Conservation (phyloP, 2,113 vertebrate species). For the Arothron firmamentum region DNA sequence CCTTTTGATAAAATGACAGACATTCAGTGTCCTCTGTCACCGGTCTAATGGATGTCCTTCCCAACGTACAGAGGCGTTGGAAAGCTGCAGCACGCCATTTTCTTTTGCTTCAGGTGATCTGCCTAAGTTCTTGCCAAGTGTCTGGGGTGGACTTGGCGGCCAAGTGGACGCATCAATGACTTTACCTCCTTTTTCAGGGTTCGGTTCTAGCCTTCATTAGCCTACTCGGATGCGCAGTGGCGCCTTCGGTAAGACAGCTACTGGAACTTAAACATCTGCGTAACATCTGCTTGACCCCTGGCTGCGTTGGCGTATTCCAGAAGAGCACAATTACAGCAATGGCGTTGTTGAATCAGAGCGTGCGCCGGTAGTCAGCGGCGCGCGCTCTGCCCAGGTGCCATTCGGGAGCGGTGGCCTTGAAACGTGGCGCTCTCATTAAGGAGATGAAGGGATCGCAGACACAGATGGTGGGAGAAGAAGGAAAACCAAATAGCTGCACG, state of each 20-base stretch:
- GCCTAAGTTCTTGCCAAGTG: too few relatives aligned
- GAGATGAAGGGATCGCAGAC: conserved; percentile 52
- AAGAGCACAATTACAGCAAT: neutral
- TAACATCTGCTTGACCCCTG: too few relatives aligned
- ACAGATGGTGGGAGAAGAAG: conserved; percentile 54
- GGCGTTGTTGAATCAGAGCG: conserved; percentile 6
- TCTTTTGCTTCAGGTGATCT: too few relatives aligned
- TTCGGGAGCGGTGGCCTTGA: conserved; percentile 40
- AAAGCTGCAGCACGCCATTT: too few relatives aligned
- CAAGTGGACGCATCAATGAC: too few relatives aligned
- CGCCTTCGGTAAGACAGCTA: too few relatives aligned
- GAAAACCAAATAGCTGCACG: conserved; percentile 40
- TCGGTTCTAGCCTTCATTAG: too few relatives aligned
- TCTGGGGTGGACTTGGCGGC: too few relatives aligned
- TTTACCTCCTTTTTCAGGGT: too few relatives aligned
- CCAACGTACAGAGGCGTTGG: too few relatives aligned
- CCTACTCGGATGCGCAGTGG: too few relatives aligned
- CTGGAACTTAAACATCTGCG: too few relatives aligned
- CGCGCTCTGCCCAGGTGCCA: conserved; percentile 19
- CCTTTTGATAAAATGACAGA: conserved; percentile 54
- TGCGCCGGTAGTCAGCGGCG: neutral
- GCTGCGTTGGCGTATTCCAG: neutral
- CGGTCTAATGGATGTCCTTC: conserved; percentile 36
- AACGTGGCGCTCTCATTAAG: conserved; percentile 55
- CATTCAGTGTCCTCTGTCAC: conserved; percentile 23